Evolutionary conservation across 1,140 invertebrate species (phyloP), one percentile per base, ranked within the genome.

Genomic region (Magallana gigas): DNA sequence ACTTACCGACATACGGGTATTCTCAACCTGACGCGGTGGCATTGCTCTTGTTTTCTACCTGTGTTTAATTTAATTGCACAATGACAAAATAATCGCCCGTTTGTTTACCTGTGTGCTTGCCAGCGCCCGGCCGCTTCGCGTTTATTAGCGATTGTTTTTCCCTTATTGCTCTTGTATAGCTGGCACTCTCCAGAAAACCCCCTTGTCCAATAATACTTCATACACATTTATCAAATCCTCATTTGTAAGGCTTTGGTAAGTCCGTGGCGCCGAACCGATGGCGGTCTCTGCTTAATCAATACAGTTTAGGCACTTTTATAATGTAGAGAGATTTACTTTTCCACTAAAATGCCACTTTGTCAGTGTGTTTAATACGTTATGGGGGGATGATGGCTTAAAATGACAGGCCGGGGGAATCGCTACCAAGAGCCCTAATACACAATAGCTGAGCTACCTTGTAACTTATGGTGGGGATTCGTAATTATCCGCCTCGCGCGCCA

Each of bases 331-430:
- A 81, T 89, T 85, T 82, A 86, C 83, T 87, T 89, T 89, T 89
- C 88, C 83, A 84, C 85, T 89, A 87, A 89, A 89, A 89, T 89
- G 88, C 81, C 88, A 89, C 85, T 89, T 89, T 89, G 88, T 89
- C 88, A 89, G 81, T 71, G 86, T 89, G 62, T 89, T 89, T 84
- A 86, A 89, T 89, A 86, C 88, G 86, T 89, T 89, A 89, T 85
- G 29, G 23, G 83, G 57, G 83, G 85, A 84, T 86, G 81, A 71
- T 59, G 84, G 88, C 85, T 89, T 89, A 89, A 89, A 84, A 89
- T 87, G 58, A 62, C 81, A 86, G n/a, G 12, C 56, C 56, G 62
- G 86, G 76, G 85, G 36, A 59, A 62, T 62, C 83, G 83, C 83
- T 18, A 58, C 83, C 57, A 84, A 60, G 83, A 29, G 83, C 23